Evolutionary conservation across 2,113 vertebrate species (phyloP).

Genomic region (human): GRCh38 chr5:21212001-21212500

Average conservation of each 20-base stretch:
- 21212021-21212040: neutral
- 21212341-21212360: neutral
- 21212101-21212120: neutral
- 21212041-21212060: neutral
- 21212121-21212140: neutral
- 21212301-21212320: neutral
- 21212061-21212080: neutral
- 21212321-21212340: neutral
- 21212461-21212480: neutral
- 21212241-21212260: neutral
- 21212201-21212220: neutral
- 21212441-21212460: neutral
- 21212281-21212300: neutral
- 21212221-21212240: neutral
- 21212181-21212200: neutral
- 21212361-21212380: neutral
- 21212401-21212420: slow-evolving; percentile 29
- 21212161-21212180: rapidly evolving
- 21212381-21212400: slow-evolving; percentile 30
- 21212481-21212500: slow-evolving; percentile 49
- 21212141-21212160: rapidly evolving
- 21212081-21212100: neutral
- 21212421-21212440: neutral
- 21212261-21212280: neutral
- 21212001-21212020: neutral